Conservation (phyloP, 2,113 vertebrate genomes). For the Glaucidium brasilianum region DNA sequence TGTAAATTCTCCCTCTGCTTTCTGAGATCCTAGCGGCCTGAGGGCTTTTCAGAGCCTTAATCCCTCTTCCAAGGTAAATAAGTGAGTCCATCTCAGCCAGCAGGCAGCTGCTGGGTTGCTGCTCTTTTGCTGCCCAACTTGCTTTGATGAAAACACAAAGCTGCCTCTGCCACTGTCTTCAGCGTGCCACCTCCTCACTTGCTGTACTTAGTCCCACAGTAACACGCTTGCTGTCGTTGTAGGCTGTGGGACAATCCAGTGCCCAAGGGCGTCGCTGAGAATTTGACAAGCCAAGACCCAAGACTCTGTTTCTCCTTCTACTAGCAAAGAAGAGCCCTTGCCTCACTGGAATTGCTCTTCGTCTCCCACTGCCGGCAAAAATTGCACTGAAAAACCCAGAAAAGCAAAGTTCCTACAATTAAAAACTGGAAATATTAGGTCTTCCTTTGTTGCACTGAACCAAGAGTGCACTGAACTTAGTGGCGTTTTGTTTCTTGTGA, state of each 20-base stretch:
- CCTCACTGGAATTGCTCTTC: neutral
- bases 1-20: neutral
- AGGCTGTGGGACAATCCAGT: conserved; percentile 88
- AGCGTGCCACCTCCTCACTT: neutral
- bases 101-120: neutral
- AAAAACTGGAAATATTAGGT: neutral
- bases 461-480: neutral
- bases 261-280: neutral
- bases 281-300: conserved; percentile 72
- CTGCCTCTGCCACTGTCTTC: neutral
- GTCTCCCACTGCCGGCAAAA: neutral
- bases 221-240: neutral
- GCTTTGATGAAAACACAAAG: neutral
- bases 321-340: neutral
- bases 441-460: neutral
- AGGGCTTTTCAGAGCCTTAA: neutral
- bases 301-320: conserved; percentile 82
- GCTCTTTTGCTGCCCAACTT: neutral
- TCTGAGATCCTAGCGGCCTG: neutral
- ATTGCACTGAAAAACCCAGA: neutral
- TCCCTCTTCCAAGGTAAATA: neutral
- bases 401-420: neutral
- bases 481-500: neutral
- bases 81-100: neutral
- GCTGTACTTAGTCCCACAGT: neutral